A percentile compares a stretch with the other conserved stretches of the same genome.
These are phyloP conservation scores for Hylyphantes graminicola DNA, from an alignment of 1,140 invertebrate species.

Conservation along the genomic window DNA sequence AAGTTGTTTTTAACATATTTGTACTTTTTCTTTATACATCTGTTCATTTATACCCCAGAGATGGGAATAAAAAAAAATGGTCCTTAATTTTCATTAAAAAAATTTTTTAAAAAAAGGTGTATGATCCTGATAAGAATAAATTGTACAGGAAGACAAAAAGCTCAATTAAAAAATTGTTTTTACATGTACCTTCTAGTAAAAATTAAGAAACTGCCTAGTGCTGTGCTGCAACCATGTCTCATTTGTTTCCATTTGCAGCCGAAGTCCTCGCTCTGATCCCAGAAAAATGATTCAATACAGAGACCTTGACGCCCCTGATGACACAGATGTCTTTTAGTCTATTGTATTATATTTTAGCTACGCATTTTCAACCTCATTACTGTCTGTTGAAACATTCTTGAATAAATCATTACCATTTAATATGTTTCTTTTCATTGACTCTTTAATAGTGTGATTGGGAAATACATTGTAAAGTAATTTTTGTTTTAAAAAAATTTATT, in stretches of 20 bases:
- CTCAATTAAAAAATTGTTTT: too few relatives aligned
- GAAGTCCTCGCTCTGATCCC: constrained; percentile 72
- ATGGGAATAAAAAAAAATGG: too few relatives aligned
- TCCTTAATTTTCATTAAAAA: too few relatives aligned
- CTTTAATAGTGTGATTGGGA: not conserved
- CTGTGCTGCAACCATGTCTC: constrained; percentile 23
- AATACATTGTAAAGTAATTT: not conserved
- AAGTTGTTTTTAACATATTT: too few relatives aligned
- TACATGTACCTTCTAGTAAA: too few relatives aligned
- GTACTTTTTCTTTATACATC: too few relatives aligned
- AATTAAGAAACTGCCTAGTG: not conserved
- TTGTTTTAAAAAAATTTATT: too few relatives aligned
- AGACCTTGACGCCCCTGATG: constrained; percentile 84
- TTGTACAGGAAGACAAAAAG: too few relatives aligned
- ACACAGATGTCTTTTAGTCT: constrained; percentile 52
- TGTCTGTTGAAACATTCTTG: not conserved
- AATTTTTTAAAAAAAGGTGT: too few relatives aligned
- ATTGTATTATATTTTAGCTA: constrained; percentile 52
- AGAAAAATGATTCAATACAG: constrained; percentile 89
- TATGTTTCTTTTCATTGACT: not conserved
- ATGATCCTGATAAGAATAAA: too few relatives aligned
- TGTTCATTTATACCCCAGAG: too few relatives aligned
- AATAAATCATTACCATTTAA: constrained; percentile 9
- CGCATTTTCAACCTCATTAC: constrained; percentile 39
- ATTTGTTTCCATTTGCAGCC: constrained; percentile 71